Base-by-base conservation (phyloP, 1,140 invertebrate genomes). In the Episyrphus balteatus region DNA sequence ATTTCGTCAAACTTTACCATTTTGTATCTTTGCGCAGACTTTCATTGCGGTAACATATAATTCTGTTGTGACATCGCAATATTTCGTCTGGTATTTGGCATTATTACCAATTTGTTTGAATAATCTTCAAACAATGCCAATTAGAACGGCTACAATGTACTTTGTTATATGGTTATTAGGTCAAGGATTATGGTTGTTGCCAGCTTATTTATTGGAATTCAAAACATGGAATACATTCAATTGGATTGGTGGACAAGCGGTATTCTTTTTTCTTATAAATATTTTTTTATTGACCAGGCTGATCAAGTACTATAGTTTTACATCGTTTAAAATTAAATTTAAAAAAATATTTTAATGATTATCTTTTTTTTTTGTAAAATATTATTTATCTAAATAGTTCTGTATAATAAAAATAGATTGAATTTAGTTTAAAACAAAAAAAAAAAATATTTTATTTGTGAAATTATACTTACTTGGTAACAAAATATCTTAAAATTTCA, bases 21-120 rank as follows among this genome's bases (percentile, higher is more conserved):
- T 98, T 68, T 83, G 83, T 26, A 75, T 95, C 48, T 90, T 98
- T 51, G 68, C 81, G 1, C 80, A 90, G 59, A 86, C 92, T 0
- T 86, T 91, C 53, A 77, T 88, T 3, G 83, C 98, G 61, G 96
- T 99, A 0, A 83, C 83, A 6, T 95, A 90, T 55, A 99, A 99
- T 72, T 90, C 92, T 63, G 95, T 99, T 0, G 79, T 93, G 51
- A 99, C 96, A 11, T 94, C 92, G 14, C 94, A 99, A 71, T 99
- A 98, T 69, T 98, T 98, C 58, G 75, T 98, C 33, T 98, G 96
- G 95, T 97, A 94, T 64, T 66, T 98, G 32, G 86, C 86, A 14
- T 61, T 97, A 9, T 68, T 98, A 14, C 92, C 93, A 1, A 53
- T 88, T 36, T 88, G 76, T 61, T 75, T 80, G 12, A 85, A 79